Base-by-base conservation (phyloP, 2,888 invertebrate genomes). In the Metalampra italica region DNA sequence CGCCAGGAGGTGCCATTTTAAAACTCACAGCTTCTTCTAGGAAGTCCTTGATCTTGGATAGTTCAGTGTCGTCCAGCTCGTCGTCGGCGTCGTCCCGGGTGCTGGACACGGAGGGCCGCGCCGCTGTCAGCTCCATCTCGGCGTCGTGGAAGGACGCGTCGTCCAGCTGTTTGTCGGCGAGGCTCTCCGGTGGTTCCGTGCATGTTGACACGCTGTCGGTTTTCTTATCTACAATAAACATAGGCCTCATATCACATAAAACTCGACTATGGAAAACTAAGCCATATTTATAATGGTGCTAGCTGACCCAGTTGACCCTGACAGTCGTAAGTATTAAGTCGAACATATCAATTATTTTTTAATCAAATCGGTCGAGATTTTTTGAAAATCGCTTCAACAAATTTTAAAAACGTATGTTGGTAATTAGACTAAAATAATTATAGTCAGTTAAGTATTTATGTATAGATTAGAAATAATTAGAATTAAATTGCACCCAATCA, bases 11-110 rank as follows among this genome's bases (percentile, higher is more conserved):
- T 22, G 5, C 2, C 32, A 45, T 22, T 12, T 8, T 32, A 13
- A 37, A 7, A 65, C 78, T 76, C 53, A 87, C 88, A 48, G 87
- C 73, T 52, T 88, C 87, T 47, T 88, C 88, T 45, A 89, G 58
- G 46, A 86, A 75, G 55, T 88, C 88, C 56, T 85, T 88, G 41
- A 88, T 78, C 57, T 69, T 78, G 1, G 72, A 63, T 43, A 88
- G 56, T 50, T 88, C 88, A 7, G 55, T 78, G 0, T 88, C 88
- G 40, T 88, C 88, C 0, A 87, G 52, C 0, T 88, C 86, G 5
- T 86, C 87, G 0, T 86, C 85, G 2, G 50, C 53, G 0, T 86
- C 86, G 0, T 84, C 85, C 41, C 76, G 84, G 30, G 74, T 71
- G 56, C 73, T 77, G 45, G 69, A 71, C 9, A 45, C 60, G 0